These are phyloP conservation scores for Trachelus troglodyta DNA, from an alignment of 2,888 invertebrate genomes.

Conservation along the genomic window DNA sequence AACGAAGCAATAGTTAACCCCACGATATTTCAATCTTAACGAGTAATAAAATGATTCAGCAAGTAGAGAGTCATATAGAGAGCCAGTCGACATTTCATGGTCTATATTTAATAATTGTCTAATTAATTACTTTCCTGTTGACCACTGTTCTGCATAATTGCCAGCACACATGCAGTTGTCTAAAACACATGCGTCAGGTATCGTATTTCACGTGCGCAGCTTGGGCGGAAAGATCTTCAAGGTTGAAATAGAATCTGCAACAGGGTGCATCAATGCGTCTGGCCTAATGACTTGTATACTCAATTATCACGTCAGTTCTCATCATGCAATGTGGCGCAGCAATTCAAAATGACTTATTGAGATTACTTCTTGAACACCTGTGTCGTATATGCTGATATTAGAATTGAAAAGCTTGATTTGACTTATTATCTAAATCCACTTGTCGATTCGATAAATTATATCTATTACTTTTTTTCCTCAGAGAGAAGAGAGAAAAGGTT, in stretches of 20 bases:
- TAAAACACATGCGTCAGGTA: neutral
- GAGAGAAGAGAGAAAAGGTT: conserved; percentile 77
- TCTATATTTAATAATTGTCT: conserved; percentile 49
- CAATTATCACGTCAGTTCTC: conserved; percentile 58
- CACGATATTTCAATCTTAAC: conserved; percentile 55
- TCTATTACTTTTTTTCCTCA: conserved; percentile 37
- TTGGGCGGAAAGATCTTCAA: neutral
- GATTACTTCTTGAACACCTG: neutral
- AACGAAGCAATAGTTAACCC: conserved; percentile 55
- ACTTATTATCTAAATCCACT: neutral
- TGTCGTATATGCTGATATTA: neutral
- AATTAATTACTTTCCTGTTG: conserved; percentile 46
- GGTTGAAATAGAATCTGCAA: neutral
- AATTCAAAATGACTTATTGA: neutral
- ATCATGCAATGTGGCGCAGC: conserved; percentile 48
- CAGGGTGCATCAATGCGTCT: neutral
- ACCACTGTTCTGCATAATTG: neutral
- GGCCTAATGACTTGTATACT: neutral
- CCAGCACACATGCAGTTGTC: neutral
- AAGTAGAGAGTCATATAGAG: neutral
- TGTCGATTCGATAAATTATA: neutral
- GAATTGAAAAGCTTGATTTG: neutral
- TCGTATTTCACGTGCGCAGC: neutral
- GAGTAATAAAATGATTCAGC: conserved; percentile 45
- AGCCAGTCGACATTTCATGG: conserved; percentile 33